Percentiles rank a stretch among this genome's conserved stretches.
Conservation (phyloP, 1,140 invertebrate species). For the Bombus pyrosoma region DNA sequence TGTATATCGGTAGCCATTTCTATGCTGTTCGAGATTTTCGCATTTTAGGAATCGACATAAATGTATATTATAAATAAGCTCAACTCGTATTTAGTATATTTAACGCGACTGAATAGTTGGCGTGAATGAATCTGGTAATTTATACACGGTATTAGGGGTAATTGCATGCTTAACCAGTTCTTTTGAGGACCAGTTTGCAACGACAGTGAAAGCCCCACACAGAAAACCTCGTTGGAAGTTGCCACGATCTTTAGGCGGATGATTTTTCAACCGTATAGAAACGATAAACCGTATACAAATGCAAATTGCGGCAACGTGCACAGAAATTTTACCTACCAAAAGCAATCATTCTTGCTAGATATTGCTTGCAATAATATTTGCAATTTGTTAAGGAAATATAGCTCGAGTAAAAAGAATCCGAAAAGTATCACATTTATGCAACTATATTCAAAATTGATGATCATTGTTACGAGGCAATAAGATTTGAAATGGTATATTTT, state of each 20-base stretch:
- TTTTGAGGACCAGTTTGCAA: constrained; percentile 9
- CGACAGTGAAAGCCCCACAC: not conserved
- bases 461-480: too few relatives aligned
- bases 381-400: not conserved
- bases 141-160: not conserved
- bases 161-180: not conserved
- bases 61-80: not conserved
- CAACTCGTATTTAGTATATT: not conserved
- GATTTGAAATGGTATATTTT: too few relatives aligned
- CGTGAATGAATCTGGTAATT: constrained; percentile 10
- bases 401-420: too few relatives aligned
- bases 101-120: not conserved
- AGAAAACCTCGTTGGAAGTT: not conserved
- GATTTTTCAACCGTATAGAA: not conserved
- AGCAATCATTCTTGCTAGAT: too few relatives aligned
- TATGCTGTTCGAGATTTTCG: too few relatives aligned
- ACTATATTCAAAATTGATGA: too few relatives aligned
- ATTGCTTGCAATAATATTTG: too few relatives aligned
- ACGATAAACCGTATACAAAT: not conserved
- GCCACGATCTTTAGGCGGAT: not conserved
- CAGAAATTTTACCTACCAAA: not conserved
- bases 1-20: too few relatives aligned
- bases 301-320: not conserved
- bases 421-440: too few relatives aligned
- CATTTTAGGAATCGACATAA: too few relatives aligned